These are phyloP conservation scores for Rhynchotus rufescens DNA, from an alignment of 2,797 vertebrate genomes.

Conservation along the genomic window DNA sequence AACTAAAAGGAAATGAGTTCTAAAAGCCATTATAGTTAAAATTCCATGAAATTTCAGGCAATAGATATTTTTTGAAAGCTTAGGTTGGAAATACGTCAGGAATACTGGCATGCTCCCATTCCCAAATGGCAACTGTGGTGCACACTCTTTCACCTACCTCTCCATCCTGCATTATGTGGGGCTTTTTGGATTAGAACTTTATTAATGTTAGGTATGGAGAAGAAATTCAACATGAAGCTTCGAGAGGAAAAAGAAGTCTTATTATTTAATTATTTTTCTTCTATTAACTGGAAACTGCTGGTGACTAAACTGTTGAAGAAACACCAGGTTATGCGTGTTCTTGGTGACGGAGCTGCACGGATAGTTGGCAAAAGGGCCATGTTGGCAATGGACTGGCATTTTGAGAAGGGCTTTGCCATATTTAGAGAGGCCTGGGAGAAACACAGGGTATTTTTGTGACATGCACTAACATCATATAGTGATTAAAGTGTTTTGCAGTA, in stretches of 20 bases:
- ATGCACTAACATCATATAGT: not conserved
- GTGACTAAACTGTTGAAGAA: not conserved
- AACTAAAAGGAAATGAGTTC: not conserved
- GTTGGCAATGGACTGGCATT: not conserved
- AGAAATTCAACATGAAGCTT: not conserved
- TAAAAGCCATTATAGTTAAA: not conserved
- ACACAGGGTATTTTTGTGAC: rapidly evolving
- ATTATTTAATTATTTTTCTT: not conserved
- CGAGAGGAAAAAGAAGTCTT: not conserved
- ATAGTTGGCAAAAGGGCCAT: not conserved
- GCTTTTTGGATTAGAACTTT: not conserved
- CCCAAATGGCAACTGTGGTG: not conserved
- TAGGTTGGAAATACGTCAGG: not conserved
- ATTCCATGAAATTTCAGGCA: not conserved
- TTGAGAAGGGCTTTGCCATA: not conserved
- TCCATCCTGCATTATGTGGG: not conserved
- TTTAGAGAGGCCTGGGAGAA: not conserved
- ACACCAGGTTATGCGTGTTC: not conserved
- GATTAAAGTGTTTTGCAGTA: not conserved
- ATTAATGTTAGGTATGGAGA: not conserved
- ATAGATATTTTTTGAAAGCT: not conserved
- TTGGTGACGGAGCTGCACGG: not conserved
- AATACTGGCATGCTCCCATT: not conserved
- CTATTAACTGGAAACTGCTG: not conserved
- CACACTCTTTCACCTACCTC: not conserved